These are phyloP conservation scores for Rhopalosiphum maidis DNA, from an alignment of 1,140 invertebrate genomes.

Conservation along the genomic window DNA sequence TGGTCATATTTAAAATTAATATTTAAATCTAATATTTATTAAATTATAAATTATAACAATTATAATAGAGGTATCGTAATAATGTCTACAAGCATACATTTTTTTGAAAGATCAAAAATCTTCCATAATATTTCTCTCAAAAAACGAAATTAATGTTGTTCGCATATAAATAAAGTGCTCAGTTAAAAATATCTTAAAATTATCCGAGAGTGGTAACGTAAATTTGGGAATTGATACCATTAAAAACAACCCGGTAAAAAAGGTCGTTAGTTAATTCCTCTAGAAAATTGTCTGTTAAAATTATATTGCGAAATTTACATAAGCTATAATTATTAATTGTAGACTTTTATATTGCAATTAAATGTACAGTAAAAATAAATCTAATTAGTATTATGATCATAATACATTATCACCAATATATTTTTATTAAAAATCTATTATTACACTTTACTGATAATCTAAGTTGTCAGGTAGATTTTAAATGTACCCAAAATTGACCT, in stretches of 20 bases:
- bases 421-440: neutral
- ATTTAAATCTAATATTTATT: neutral
- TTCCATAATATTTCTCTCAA: too few species aligned
- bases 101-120: neutral
- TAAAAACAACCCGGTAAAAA: neutral
- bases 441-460: neutral
- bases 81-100: neutral
- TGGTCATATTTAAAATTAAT: neutral
- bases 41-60: too few species aligned
- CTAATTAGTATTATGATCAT: too few species aligned
- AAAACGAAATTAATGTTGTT: neutral
- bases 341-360: neutral
- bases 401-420: neutral
- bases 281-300: neutral
- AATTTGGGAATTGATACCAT: neutral
- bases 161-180: too few species aligned
- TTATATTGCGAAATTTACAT: neutral
- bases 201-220: neutral
- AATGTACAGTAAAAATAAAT: neutral
- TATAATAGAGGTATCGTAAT: neutral
- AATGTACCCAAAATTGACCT: neutral
- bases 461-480: neutral
- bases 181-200: neutral
- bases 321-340: neutral
- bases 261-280: neutral